Base-by-base conservation (phyloP, 2,797 vertebrate genomes). In the Pagetopsis macropterus region DNA sequence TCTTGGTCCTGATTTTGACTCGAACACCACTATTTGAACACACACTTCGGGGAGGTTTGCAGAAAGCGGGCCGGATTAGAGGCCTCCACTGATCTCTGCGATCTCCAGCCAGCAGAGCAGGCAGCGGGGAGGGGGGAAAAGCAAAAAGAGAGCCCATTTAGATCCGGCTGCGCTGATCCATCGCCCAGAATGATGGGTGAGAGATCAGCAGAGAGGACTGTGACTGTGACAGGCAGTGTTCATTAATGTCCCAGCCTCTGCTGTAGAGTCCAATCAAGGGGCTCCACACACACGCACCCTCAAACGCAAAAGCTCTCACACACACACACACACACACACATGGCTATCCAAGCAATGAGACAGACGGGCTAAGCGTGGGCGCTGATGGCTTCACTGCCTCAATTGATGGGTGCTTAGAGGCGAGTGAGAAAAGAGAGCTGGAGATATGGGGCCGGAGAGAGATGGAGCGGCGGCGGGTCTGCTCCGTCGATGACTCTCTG, bases 221-320 rank as follows among this genome's bases (percentile, higher is more conserved):
- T 17, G 67, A 75, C 83, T 79, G 76, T 85, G 84, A 87, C 84
- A 74, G 87, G 69, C 81, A 57, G 70, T 71, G 88, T 88, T 92
- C 89, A 90, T 93, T 92, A 91, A 84, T 68, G 84, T 65, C 74
- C 58, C 81, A 80, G 75, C 76, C 76, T 84, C 78, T 71, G 74
- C 82, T 88, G 84, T 83, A 76, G 87, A 84, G 83, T 88, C 92
- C 88, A 93, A 90, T 92, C 91, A 91, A 87, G 87, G 84, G 79
- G 63, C 81, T 88, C 76, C 86, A 83, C 85, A 85, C 84, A 82
- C 77, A 87, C 87, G 84, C 80, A 83, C 87, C 72, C 78, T 89
- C 70, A 75, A 82, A 84, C 75, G 63, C 75, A 65, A 19, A 78
- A 67, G 66, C 69, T 27, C 75, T 72, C 68, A 31, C 51, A 49